These are phyloP conservation scores for Agrilus cyanescens DNA, from an alignment of 2,888 invertebrate species.

Conservation along the genomic window DNA sequence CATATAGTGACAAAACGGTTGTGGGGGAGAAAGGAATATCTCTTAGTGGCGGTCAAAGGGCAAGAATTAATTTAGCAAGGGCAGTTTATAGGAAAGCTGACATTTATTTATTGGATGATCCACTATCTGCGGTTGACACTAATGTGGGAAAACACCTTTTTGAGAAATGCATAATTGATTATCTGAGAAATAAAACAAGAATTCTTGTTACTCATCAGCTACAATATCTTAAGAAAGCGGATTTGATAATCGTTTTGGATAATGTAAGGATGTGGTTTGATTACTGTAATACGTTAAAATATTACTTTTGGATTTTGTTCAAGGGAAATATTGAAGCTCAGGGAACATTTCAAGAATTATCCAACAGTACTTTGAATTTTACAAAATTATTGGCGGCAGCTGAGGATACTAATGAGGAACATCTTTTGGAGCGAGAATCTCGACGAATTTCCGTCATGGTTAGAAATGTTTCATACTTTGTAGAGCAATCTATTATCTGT, in stretches of 20 bases:
- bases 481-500: too few relatives aligned
- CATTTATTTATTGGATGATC: constrained; percentile 66
- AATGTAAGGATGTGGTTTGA: constrained; percentile 30
- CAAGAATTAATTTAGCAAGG: constrained; percentile 62
- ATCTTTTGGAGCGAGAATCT: too few relatives aligned
- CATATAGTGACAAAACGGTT: constrained; percentile 36
- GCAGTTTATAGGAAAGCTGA: constrained; percentile 64
- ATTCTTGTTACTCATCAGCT: constrained; percentile 60
- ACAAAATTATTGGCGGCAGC: constrained; percentile 27
- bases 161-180: constrained; percentile 51
- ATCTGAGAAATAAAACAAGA: constrained; percentile 43
- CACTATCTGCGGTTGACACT: constrained; percentile 65
- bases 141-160: constrained; percentile 65
- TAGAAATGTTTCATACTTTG: too few relatives aligned
- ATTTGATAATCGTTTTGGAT: constrained; percentile 40
- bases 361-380: constrained; percentile 30
- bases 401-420: constrained; percentile 12
- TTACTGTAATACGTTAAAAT: background rate
- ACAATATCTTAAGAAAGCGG: constrained; percentile 45
- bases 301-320: background rate
- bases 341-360: constrained; percentile 28
- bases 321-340: constrained; percentile 19
- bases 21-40: constrained; percentile 61
- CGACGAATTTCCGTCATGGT: too few relatives aligned
- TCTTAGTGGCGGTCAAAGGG: constrained; percentile 69